Base-by-base conservation (phyloP, 92 coral and sea anemone genomes). In the Epizoanthus stellaris region DNA sequence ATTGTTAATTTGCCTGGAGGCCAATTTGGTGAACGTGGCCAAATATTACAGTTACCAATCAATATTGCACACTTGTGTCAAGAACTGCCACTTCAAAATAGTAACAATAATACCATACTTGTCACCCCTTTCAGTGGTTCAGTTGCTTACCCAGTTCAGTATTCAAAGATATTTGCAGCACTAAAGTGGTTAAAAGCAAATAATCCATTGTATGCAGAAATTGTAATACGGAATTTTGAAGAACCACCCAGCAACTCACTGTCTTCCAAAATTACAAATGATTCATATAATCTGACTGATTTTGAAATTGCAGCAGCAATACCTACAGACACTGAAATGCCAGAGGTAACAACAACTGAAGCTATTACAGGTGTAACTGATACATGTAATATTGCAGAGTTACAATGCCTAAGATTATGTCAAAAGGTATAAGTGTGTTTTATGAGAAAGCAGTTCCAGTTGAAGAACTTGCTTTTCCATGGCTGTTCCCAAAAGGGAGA, bases 381-480 rank as follows among this genome's bases (percentile, higher is more conserved):
- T 59, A 67, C 25, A 81, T 3, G 73, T 43, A 4, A 67, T 17
- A 16, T 39, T 47, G 80, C 30, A 2, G 21, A 82, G 11, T 45
- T 39, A 21, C 66, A 36, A 82, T 1, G 9, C 23, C 67, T 20
- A 38, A 38, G 66, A 0, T 9, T 70, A 65, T 63, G 23, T 65
- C 66, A 82, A 39, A 75, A 69, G 67, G 56, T 53, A 77, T 85
- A 6, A 79, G 67, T 77, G 68, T 77, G 16, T 67, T 86, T 76
- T 76, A 85, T 57, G 17, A 86, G 10, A 86, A 63, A 79, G n/a
- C 85, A 65, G 69, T 79, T 75, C 91, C 91, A 52, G 8, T 88
- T 45, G 87, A 87, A 82, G 87, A 87, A 64, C 75, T 87, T n/a
- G 90, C 87, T 21, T 88, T 88, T 70, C 87, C 91, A 49, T 87